Conservation (phyloP, 2,113 vertebrate genomes). For the Chionodraco myersi region DNA sequence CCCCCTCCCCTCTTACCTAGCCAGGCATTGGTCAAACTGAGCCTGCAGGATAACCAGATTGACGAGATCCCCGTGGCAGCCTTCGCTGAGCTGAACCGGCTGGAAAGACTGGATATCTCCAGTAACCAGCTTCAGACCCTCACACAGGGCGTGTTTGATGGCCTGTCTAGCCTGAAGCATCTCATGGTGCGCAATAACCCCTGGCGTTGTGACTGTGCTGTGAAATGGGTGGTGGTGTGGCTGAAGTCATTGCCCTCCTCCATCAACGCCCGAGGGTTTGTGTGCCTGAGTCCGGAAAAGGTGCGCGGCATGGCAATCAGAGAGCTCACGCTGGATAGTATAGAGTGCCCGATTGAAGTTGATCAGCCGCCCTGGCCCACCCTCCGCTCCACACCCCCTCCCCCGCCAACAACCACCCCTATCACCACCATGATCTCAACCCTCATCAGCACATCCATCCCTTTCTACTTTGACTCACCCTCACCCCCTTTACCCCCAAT, state of each 20-base stretch:
- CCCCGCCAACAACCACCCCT: constrained; percentile 68
- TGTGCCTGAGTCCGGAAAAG: constrained; percentile 93
- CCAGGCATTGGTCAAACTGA: constrained; percentile 90
- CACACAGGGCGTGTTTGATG: constrained; percentile 92
- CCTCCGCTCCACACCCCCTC: constrained; percentile 81
- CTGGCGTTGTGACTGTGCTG: constrained; percentile 95
- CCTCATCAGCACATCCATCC: constrained; percentile 66
- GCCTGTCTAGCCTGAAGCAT: constrained; percentile 89
- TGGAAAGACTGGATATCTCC: constrained; percentile 95
- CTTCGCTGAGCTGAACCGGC: constrained; percentile 89
- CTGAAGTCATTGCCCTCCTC: constrained; percentile 90
- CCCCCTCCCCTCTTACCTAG: constrained; percentile 92
- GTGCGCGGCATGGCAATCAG: constrained; percentile 96
- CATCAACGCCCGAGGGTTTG: constrained; percentile 94
- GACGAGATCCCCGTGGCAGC: constrained; percentile 91
- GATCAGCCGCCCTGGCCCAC: constrained; percentile 78
- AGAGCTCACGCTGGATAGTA: constrained; percentile 93
- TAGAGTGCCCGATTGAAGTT: constrained; percentile 89
- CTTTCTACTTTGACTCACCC: constrained; percentile 71
- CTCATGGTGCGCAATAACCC: constrained; percentile 94
- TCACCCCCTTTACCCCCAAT: constrained; percentile 75
- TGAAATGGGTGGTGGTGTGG: constrained; percentile 98
- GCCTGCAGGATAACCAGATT: constrained; percentile 97
- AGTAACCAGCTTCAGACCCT: constrained; percentile 92
- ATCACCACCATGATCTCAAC: constrained; percentile 61